These are phyloP conservation scores for Yponomeuta sedellus DNA, from an alignment of 2,888 invertebrate species.

Conservation along the genomic window DNA sequence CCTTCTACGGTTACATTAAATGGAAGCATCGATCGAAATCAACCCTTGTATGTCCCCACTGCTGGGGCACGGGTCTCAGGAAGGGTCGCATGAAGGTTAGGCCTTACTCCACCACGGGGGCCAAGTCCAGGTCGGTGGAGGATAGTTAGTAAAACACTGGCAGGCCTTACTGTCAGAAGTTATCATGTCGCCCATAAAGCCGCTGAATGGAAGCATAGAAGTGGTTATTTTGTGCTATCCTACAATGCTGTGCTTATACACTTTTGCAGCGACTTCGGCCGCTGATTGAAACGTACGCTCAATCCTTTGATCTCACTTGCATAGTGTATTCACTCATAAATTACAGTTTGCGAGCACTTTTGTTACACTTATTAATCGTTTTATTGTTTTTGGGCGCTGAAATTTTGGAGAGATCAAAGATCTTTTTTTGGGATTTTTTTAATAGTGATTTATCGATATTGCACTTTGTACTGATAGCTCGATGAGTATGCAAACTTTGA, in stretches of 20 bases:
- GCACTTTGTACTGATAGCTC: background rate
- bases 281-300: slow-evolving; percentile 5
- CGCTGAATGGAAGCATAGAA: too few species aligned
- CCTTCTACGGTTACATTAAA: too few species aligned
- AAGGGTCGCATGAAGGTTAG: too few species aligned
- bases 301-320: background rate
- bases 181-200: too few species aligned
- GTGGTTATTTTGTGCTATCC: background rate
- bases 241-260: background rate
- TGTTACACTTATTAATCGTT: background rate
- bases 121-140: too few species aligned
- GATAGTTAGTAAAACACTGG: too few species aligned
- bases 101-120: too few species aligned
- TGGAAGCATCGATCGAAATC: too few species aligned
- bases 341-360: background rate
- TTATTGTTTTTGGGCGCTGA: background rate
- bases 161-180: too few species aligned
- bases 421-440: background rate
- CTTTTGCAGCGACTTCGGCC: background rate
- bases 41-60: too few species aligned
- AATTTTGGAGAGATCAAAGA: slow-evolving; percentile 1
- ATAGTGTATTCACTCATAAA: background rate
- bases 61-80: too few species aligned
- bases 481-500: background rate
- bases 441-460: background rate